Percentiles rank a stretch among this genome's conserved stretches.
These are phyloP conservation scores for Amphimallon solstitiale DNA, from an alignment of 2,888 invertebrate species.

Conservation along the genomic window DNA sequence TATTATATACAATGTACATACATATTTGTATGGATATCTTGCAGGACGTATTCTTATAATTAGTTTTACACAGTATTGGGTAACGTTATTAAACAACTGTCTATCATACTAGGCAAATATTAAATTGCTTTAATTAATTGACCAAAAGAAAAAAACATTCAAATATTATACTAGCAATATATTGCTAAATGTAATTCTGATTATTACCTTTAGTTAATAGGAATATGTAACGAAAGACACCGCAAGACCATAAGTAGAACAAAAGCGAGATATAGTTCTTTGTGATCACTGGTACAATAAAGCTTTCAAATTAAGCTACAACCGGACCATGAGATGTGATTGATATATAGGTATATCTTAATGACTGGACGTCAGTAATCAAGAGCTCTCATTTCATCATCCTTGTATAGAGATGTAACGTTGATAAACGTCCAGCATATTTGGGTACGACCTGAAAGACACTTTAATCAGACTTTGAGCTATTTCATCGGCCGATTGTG, in stretches of 20 bases:
- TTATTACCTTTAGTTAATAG: no score
- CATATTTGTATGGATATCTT: no score
- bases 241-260: constrained; percentile 14
- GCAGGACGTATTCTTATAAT: no score
- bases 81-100: no score
- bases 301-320: constrained; percentile 33
- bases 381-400: constrained; percentile 32
- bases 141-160: no score
- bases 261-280: constrained; percentile 20
- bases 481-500: constrained; percentile 36
- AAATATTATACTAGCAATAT: no score
- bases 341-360: constrained; percentile 26
- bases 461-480: constrained; percentile 35
- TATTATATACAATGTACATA: no score
- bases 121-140: no score
- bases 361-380: constrained; percentile 31
- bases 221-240: no score
- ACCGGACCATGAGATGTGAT: constrained; percentile 7
- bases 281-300: constrained; percentile 19
- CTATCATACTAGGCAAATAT: no score
- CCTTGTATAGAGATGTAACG: constrained; percentile 38
- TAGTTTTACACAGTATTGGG: no score
- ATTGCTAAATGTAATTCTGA: no score
- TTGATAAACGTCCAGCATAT: constrained; percentile 32
- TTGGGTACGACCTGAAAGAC: constrained; percentile 20